Conservation (phyloP, 2,113 vertebrate species). For the Megaceryle torquata region DNA sequence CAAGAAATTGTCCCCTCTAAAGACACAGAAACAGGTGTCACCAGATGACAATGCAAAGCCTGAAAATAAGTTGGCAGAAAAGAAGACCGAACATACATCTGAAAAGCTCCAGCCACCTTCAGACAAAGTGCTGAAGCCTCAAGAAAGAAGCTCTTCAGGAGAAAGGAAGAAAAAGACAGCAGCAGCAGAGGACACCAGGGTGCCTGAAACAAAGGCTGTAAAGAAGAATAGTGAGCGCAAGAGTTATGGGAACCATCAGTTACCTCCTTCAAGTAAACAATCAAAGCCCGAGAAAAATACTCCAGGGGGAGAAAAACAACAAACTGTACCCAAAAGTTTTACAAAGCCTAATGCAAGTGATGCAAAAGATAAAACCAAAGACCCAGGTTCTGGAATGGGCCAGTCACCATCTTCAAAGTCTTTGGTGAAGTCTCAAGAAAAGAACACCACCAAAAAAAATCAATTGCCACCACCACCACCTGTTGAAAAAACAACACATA, state of each 20-base stretch:
- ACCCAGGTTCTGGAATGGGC: background rate
- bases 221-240: background rate
- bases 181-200: background rate
- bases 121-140: background rate
- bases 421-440: background rate
- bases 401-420: background rate
- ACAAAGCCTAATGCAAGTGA: background rate
- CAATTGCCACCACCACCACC: background rate
- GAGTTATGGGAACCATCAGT: background rate
- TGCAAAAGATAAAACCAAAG: background rate
- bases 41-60: background rate
- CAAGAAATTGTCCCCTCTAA: background rate
- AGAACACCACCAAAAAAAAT: background rate
- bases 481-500: background rate
- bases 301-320: background rate
- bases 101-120: background rate
- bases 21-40: background rate
- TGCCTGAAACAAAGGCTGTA: background rate
- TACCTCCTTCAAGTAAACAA: background rate
- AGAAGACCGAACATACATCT: background rate
- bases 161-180: background rate
- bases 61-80: background rate
- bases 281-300: background rate
- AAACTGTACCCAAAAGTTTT: background rate
- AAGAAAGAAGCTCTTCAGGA: background rate